phyloP scores from a whole-genome alignment of 2,888 invertebrate genomes.

The Dynastes tityus region DNA sequence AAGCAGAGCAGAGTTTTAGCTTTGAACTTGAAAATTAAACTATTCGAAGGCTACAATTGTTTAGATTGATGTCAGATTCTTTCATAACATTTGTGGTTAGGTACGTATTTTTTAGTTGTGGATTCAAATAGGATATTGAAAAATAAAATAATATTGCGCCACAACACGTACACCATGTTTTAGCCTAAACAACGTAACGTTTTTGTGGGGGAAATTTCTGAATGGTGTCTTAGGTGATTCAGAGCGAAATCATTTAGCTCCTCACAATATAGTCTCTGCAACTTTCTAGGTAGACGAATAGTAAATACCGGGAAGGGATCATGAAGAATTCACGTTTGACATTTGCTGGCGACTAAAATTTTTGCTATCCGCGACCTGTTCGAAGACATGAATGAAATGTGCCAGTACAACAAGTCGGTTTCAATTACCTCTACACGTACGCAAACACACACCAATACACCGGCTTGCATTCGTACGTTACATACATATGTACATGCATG shows the following conservation, averaged over 20 bases:
- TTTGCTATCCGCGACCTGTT: constrained; percentile 38
- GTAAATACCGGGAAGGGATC: constrained; percentile 41
- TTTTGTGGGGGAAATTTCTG: too few species aligned
- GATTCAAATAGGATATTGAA: too few species aligned
- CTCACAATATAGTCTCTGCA: neutral
- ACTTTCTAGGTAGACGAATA: constrained; percentile 44
- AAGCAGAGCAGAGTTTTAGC: too few species aligned
- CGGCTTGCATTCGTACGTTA: constrained; percentile 7
- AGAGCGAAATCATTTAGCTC: neutral
- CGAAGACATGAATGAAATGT: constrained; percentile 47
- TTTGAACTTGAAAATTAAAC: too few species aligned
- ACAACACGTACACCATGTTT: neutral
- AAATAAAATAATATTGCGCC: constrained; percentile 3
- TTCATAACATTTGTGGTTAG: too few species aligned
- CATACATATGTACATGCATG: constrained; percentile 3
- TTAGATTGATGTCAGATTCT: too few species aligned
- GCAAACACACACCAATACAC: neutral
- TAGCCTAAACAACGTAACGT: too few species aligned
- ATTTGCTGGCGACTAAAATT: constrained; percentile 34
- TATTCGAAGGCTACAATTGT: too few species aligned
- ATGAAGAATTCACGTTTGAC: constrained; percentile 44
- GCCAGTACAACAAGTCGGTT: constrained; percentile 29
- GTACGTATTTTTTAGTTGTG: too few species aligned
- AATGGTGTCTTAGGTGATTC: constrained; percentile 16
- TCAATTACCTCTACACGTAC: constrained; percentile 38